These are phyloP conservation scores for Nemoura dubitans DNA, from an alignment of 2,888 invertebrate genomes.

Conservation along the genomic window DNA sequence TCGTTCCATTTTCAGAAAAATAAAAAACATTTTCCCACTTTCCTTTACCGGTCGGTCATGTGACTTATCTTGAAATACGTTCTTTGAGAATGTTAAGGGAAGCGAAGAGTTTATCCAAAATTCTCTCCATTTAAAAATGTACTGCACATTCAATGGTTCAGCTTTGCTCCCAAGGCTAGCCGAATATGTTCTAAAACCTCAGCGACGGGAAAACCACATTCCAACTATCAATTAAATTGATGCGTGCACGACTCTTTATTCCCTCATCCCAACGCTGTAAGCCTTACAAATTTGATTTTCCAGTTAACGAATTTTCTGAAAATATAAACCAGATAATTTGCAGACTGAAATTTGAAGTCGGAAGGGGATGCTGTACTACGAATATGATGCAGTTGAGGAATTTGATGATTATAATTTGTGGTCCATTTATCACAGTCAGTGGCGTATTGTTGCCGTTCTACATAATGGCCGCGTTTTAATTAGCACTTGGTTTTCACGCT, in stretches of 20 bases:
- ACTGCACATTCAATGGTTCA: neutral
- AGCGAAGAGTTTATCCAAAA: neutral
- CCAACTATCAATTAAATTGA: neutral
- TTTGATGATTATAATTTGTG: neutral
- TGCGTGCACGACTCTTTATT: neutral
- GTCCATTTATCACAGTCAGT: neutral
- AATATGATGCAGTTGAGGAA: neutral
- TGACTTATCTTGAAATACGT: neutral
- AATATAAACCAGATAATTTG: neutral
- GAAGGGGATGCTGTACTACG: neutral
- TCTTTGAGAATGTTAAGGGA: constrained; percentile 3
- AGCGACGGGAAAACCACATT: neutral
- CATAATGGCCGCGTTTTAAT: neutral
- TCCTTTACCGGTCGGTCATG: neutral
- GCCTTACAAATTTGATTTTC: neutral
- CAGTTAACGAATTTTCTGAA: neutral
- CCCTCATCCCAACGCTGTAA: neutral
- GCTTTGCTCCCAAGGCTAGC: no score
- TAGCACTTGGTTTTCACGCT: neutral
- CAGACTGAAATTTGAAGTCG: neutral
- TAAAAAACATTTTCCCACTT: neutral
- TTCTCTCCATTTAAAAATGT: neutral
- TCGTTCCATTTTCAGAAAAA: neutral
- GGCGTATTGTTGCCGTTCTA: neutral
- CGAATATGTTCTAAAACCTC: neutral